A percentile compares a stretch with the other conserved stretches of the same genome.
Conservation (phyloP, 2,888 invertebrate species). For the Allolobophora icterica region DNA sequence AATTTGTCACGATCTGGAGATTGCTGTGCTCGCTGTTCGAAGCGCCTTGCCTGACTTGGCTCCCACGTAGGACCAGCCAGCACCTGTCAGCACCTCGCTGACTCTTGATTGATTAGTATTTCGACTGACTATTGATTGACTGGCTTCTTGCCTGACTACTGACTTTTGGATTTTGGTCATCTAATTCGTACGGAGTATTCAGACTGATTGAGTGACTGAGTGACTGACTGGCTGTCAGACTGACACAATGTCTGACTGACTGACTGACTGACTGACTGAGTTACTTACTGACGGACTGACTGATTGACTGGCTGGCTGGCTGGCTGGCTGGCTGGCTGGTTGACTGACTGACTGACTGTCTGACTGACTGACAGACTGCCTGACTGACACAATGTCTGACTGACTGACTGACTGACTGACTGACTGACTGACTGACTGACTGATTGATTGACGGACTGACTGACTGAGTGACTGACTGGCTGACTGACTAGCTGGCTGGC, state of each 20-base stretch:
- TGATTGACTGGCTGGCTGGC: slow-evolving; percentile 39
- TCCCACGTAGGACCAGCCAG: no score
- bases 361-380: slow-evolving; percentile 40
- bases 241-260: slow-evolving; percentile 41
- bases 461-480: slow-evolving; percentile 41
- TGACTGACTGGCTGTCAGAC: slow-evolving; percentile 27
- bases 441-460: slow-evolving; percentile 39
- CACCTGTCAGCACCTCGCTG: no score
- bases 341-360: slow-evolving; percentile 41
- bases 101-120: no score
- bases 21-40: no score
- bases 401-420: slow-evolving; percentile 17
- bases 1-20: no score
- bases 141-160: no score
- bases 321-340: no score
- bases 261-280: slow-evolving; percentile 40
- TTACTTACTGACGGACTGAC: slow-evolving; percentile 40
- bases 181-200: no score
- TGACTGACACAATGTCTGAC: slow-evolving; percentile 37
- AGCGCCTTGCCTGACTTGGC: no score
- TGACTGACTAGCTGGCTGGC: slow-evolving; percentile 37
- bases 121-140: no score
- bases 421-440: slow-evolving; percentile 41
- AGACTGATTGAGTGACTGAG: no score
- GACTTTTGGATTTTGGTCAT: no score